Evolutionary conservation across 1,140 invertebrate genomes (phyloP), one percentile per base, ranked within the genome.

Genomic region (Nixonia krombeini): DNA sequence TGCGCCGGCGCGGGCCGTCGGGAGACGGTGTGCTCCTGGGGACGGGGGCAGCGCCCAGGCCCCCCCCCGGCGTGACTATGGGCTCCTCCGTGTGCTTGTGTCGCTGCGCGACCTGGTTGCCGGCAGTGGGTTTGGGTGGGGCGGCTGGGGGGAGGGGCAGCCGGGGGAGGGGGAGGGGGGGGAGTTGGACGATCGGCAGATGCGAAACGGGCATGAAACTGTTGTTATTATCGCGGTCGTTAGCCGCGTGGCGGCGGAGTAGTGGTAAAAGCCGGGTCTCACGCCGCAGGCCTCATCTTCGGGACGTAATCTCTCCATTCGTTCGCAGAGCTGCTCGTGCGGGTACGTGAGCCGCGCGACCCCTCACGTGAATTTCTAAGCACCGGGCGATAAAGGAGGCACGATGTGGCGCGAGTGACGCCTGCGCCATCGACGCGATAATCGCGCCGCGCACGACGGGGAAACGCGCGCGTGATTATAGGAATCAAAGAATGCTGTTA

Each of bases 341-440:
- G 35, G 10, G 9, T 37, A 37, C 37, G 37, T 40, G 16, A 40
- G 37, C 16, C 18, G 18, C 37, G 37, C 5, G 35, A 10, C 37
- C 37, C 37, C 37, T 40, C 37, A 17, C 37, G 37, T 40, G 37
- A 40, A 40, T 17, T 40, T 40, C 37, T 40, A 40, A 40, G 13
- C 37, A 18, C 15, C 10, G 4, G 37, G 6, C 37, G 37, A 40
- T 35, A 35, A 35, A 35, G 33, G 37, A 40, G 16, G 18, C 17
- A 40, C 37, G 37, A 40, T 40, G 16, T 40, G n/a, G 18, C 37
- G 18, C 16, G n/a, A 9, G 37, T 40, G 16, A 40, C 37, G 37
- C 37, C 17, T n/a, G 37, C 8, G 15, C 37, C 37, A 40, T 40
- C 16, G 15, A 4, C 17, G 37, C n/a, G 16, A 40, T 40, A 40